Evolutionary conservation across 2,797 vertebrate species (phyloP).

Genomic region (Mormyrus hasselquistii): DNA sequence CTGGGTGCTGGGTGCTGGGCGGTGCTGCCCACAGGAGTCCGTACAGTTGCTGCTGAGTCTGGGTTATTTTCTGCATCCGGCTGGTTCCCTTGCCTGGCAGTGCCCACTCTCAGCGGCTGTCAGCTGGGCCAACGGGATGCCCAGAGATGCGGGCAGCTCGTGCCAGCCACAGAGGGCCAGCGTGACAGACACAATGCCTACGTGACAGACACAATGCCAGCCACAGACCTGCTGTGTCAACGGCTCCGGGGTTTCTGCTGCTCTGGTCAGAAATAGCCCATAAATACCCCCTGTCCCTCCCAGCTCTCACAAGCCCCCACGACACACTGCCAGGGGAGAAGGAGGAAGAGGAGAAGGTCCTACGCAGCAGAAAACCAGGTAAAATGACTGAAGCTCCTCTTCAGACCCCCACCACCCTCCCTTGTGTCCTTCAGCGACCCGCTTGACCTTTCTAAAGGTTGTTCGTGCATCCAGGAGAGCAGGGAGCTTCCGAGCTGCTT

Average conservation of each 20-base stretch:
- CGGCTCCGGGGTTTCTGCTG: constrained; percentile 69
- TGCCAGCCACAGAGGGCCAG: constrained; percentile 63
- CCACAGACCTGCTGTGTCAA: constrained; percentile 72
- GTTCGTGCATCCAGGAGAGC: neutral
- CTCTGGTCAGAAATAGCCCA: constrained; percentile 69
- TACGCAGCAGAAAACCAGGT: constrained; percentile 57
- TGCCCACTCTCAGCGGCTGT: constrained; percentile 53
- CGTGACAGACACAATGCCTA: constrained; percentile 53
- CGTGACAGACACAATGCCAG: constrained; percentile 54
- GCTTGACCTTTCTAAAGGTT: neutral
- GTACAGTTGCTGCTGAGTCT: constrained; percentile 54
- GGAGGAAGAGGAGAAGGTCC: constrained; percentile 40
- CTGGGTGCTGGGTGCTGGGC: constrained; percentile 24
- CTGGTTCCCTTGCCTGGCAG: constrained; percentile 47
- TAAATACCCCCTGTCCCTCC: constrained; percentile 68
- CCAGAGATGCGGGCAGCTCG: constrained; percentile 48
- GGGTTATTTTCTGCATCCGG: constrained; percentile 57
- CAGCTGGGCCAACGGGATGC: constrained; percentile 40
- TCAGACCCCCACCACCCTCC: neutral
- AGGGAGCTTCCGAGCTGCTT: neutral
- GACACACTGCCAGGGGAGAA: constrained; percentile 47
- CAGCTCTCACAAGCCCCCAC: constrained; percentile 43
- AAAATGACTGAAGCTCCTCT: neutral
- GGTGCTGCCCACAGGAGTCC: constrained; percentile 31
- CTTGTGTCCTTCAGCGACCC: neutral